These are phyloP conservation scores for Plagodis dolabraria DNA, from an alignment of 2,888 invertebrate genomes.

Conservation along the genomic window DNA sequence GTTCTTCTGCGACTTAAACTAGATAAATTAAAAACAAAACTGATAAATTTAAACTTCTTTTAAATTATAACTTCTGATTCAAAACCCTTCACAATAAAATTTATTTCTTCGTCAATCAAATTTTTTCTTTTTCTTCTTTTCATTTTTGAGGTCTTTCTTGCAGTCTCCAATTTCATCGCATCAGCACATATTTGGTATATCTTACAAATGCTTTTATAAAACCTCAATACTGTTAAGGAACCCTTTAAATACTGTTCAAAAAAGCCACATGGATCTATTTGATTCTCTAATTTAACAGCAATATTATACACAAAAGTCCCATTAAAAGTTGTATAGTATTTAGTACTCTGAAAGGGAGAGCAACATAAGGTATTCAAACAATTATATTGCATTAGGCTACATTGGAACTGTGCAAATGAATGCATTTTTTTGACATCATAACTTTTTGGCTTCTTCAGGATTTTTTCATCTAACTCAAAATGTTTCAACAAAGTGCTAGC, in stretches of 20 bases:
- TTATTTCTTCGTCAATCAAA: constrained; percentile 46
- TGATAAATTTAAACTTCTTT: constrained; percentile 5
- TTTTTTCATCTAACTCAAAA: constrained; percentile 84
- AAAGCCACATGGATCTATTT: constrained; percentile 81
- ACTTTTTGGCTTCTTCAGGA: constrained; percentile 79
- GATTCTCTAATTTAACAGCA: constrained; percentile 85
- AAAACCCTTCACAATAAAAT: constrained; percentile 71
- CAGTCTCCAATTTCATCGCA: constrained; percentile 56
- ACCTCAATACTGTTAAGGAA: constrained; percentile 60
- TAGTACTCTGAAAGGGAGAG: constrained; percentile 82
- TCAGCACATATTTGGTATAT: constrained; percentile 52
- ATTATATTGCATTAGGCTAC: constrained; percentile 84
- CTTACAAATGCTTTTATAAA: constrained; percentile 65
- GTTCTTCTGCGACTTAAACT: no score
- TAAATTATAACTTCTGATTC: constrained; percentile 68
- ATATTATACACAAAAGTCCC: constrained; percentile 92
- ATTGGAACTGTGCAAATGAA: constrained; percentile 88
- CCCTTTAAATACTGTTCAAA: constrained; percentile 78
- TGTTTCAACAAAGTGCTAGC: constrained; percentile 84
- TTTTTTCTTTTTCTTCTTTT: constrained; percentile 56
- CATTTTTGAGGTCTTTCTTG: constrained; percentile 46
- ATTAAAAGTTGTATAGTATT: constrained; percentile 87
- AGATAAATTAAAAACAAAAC: background rate
- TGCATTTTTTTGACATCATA: constrained; percentile 86
- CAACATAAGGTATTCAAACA: constrained; percentile 87